Base-by-base conservation (phyloP, 2,113 vertebrate genomes). In the Passer domesticus region DNA sequence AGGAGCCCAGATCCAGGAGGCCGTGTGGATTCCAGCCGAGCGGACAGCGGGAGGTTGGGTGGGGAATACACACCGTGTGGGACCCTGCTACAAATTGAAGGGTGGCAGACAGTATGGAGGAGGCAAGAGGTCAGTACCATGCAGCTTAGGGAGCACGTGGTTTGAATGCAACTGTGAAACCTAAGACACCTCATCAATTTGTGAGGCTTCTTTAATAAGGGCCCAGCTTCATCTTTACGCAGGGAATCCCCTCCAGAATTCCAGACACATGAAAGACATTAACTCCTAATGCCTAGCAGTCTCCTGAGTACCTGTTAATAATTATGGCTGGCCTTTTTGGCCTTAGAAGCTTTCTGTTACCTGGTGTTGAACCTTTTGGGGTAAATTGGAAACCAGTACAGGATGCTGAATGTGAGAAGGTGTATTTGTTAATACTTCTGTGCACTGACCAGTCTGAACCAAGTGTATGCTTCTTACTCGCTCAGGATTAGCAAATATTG, bases 221-320 rank as follows among this genome's bases (percentile, higher is more conserved):
- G 39, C 30, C 41, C 47, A 56, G 83, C 52, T 83, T 93, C 68
- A 44, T 81, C 77, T 81, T 89, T 47, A 55, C 1, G 1, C 46
- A 23, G 52, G 30, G 79, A 92, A 86, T 87, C 86, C 39, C 87
- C 76, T 89, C 80, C 69, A 92, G 80, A 52, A 47, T 87, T 96
- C 56, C 68, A 75, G 69, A 72, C 89, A 94, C 88, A 75, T 94
- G 92, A 94, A 96, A 95, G 86, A 77, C 77, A 92, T 95, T 95
- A 91, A 63, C 52, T 94, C 58, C 49, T 84, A 93, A 93, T 78
- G 90, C 49, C 77, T 91, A 15, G n/a, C 64, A 64, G 83, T 87
- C 95, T 92, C 69, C 66, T 92, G 89, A 83, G 96, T 94, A 90
- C 84, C 93, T 91, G 82, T 62, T 92, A 91, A 74, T 90, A 94